phyloP scores from a whole-genome alignment of 2,113 vertebrate species.

The Trachemys scripta region DNA sequence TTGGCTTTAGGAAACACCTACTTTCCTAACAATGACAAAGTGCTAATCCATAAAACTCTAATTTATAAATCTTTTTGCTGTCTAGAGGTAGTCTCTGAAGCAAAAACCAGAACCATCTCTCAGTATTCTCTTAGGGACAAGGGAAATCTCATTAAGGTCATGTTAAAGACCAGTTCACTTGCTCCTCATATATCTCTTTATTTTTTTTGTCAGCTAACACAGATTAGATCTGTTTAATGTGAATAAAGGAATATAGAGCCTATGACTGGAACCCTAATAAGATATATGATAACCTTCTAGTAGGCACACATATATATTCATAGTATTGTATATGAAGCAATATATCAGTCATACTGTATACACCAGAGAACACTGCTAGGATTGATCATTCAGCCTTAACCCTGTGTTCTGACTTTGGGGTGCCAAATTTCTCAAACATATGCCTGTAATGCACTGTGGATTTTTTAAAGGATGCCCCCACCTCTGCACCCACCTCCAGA shows the following conservation, averaged over 20 bases:
- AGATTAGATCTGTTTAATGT: neutral
- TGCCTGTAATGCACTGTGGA: neutral
- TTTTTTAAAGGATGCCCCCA: neutral
- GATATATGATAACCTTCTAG: neutral
- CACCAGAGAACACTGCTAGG: neutral
- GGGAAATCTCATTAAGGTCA: neutral
- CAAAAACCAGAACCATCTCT: neutral
- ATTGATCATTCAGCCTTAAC: neutral
- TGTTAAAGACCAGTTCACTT: neutral
- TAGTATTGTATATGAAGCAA: neutral
- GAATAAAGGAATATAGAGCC: neutral
- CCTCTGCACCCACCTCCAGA: neutral
- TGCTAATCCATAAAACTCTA: rapidly evolving
- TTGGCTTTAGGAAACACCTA: neutral
- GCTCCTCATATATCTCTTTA: neutral
- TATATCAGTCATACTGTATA: neutral
- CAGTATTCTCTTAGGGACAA: neutral
- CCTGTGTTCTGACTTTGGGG: neutral
- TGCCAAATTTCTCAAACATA: neutral
- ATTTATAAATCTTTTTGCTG: neutral
- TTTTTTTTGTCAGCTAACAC: neutral
- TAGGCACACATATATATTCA: neutral
- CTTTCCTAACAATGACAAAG: neutral
- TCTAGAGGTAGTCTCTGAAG: neutral
- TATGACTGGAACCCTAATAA: neutral